phyloP scores from a whole-genome alignment of 1,140 invertebrate species.

The Nilaparvata lugens region DNA sequence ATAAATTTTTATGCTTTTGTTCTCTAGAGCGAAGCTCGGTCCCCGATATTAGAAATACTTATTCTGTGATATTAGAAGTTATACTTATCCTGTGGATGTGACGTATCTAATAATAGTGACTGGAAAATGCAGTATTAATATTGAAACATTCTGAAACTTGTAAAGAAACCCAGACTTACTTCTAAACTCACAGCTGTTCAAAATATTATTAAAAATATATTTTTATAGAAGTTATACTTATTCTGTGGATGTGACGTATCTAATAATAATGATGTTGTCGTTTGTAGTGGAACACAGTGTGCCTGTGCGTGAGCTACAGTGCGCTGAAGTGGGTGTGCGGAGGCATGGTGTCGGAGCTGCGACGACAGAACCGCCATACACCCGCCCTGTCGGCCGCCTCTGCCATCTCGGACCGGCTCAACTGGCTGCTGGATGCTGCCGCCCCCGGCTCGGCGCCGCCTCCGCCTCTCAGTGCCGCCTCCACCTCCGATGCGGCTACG shows the following conservation, averaged over 20 bases:
- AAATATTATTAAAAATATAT: no score
- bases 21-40: no score
- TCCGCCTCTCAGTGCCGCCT: slow-evolving; percentile 35
- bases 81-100: no score
- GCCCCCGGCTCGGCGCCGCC: slow-evolving; percentile 18
- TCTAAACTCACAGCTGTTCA: no score
- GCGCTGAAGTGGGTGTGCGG: slow-evolving; percentile 67
- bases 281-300: slow-evolving; percentile 83
- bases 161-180: no score
- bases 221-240: neutral
- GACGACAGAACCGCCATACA: slow-evolving; percentile 67
- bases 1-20: no score
- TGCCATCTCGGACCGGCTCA: slow-evolving; percentile 75
- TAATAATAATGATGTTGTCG: slow-evolving; percentile 17
- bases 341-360: slow-evolving; percentile 69
- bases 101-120: no score
- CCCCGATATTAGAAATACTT: no score
- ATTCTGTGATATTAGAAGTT: no score
- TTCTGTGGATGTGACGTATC: neutral
- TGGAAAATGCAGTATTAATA: no score
- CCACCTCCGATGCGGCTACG: slow-evolving; percentile 30
- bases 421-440: slow-evolving; percentile 53
- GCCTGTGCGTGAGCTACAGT: slow-evolving; percentile 65
- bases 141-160: no score
- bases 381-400: slow-evolving; percentile 80